Base-by-base conservation (phyloP, 2,888 invertebrate genomes). In the Drosophila paracracens region DNA sequence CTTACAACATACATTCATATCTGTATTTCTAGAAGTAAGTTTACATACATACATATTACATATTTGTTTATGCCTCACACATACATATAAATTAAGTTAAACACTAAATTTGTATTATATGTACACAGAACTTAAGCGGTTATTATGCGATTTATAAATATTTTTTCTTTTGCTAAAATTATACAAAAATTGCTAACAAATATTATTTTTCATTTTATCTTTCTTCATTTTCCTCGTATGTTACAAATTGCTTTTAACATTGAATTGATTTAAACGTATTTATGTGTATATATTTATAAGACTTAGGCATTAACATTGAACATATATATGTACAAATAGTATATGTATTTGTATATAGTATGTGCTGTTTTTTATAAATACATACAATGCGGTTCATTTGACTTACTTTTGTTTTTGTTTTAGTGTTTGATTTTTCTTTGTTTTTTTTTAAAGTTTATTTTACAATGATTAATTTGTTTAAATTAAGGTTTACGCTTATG, bases 181-280 rank as follows among this genome's bases (percentile, higher is more conserved):
- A 81, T 82, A 87, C 81, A 89, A 89, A 89, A 84, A 82, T 89
- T 89, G 89, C 88, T 89, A 87, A 89, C 89, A 89, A 86, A 80
- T 85, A 64, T 79, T 58, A 64, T 51, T 36, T 8, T 40, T 48
- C 43, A 31, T 6, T 38, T 25, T 8, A 46, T 35, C 7, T 43
- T 43, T 25, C 46, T 16, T 56, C 35, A 6, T 21, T 53, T 53
- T 13, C 40, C 29, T 51, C 38, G 51, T 82, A 85, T 82, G 38
- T 81, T 85, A 85, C 85, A 85, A 85, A 86, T 86, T 88, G 87
- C 87, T 74, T 70, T 85, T 86, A 85, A 85, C 84, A 85, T 88
- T 85, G 82, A 86, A 83, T 88, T 80, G 56, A 84, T 84, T 81
- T 84, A 82, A 74, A 80, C 61, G 58, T 76, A 72, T 65, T 74